Base-by-base conservation (phyloP, 2,113 vertebrate genomes). In the Prunella himalayana region DNA sequence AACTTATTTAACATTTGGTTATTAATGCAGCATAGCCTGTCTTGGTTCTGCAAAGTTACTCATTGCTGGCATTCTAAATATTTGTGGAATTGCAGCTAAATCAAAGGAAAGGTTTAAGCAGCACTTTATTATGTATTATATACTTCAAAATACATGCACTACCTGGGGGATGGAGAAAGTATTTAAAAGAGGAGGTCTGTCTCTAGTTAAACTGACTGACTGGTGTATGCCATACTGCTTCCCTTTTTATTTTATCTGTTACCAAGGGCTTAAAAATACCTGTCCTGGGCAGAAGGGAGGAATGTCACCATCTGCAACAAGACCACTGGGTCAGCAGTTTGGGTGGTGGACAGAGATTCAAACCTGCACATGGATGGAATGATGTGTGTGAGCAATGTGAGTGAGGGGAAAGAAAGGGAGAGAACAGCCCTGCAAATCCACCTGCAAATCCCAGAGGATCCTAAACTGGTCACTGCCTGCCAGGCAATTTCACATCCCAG, bases 381-480 rank as follows among this genome's bases (percentile, higher is more conserved):
- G 3, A 45, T 6, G 3, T 2, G 9, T 13, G 15, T 6, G 28
- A 64, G 25, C 27, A 56, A 42, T 0, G 6, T 2, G 15, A 19
- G 8, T 9, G 19, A 15, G 8, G 11, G 7, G 18, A 33, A n/a
- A 33, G 37, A 15, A 51, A 12, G 13, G 41, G 33, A 41, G 49
- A 68, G 68, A 70, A 9, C 18, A 51, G 30, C 47, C 41, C 50
- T 96, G 37, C 37, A 37, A 37, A 37, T 82, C 88, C 68, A 88
- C 92, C 90, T 95, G 92, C 88, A 94, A 56, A 76, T 45, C 82
- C 44, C 47, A 82, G 35, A 72, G 68, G 31, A 39, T 35, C 53
- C 10, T 30, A 17, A 54, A 49, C 33, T 50, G 44, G 31, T n/a
- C 39, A 9, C 33, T 66, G 65, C 77, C 51, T 86, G 60, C 41